These are phyloP conservation scores for Cheilosia vulpina DNA, from an alignment of 2,888 invertebrate genomes.

Conservation along the genomic window DNA sequence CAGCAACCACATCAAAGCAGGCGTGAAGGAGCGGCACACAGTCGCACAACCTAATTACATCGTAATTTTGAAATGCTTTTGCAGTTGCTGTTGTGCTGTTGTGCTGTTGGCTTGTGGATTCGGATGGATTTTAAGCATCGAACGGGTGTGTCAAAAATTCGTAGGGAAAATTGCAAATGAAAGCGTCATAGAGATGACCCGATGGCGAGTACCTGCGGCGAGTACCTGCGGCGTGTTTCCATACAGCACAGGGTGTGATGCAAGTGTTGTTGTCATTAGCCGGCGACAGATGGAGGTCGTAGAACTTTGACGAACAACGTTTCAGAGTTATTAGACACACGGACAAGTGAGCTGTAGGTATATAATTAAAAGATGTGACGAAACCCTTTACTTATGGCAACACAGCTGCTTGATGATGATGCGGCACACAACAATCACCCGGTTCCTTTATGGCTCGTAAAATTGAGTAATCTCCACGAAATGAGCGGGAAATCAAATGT, in stretches of 20 bases:
- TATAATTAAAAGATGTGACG: slow-evolving; percentile 58
- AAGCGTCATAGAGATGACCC: slow-evolving; percentile 28
- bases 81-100: background rate
- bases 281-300: slow-evolving; percentile 30
- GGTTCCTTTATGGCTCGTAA: slow-evolving; percentile 36
- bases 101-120: background rate
- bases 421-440: slow-evolving; percentile 12
- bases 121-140: background rate
- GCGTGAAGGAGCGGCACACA: slow-evolving; percentile 45
- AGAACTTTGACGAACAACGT: slow-evolving; percentile 43
- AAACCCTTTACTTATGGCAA: slow-evolving; percentile 19
- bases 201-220: slow-evolving; percentile 25
- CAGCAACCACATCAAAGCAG: slow-evolving; percentile 37
- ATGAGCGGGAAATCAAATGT: slow-evolving; percentile 14
- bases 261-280: slow-evolving; percentile 55
- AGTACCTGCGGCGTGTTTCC: background rate
- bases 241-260: slow-evolving; percentile 19
- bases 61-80: slow-evolving; percentile 9
- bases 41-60: slow-evolving; percentile 19
- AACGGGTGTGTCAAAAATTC: slow-evolving; percentile 25
- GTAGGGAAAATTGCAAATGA: slow-evolving; percentile 31
- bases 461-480: slow-evolving; percentile 27
- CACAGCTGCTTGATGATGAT: slow-evolving; percentile 24
- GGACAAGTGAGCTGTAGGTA: slow-evolving; percentile 21
- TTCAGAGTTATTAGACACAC: slow-evolving; percentile 62